Evolutionary conservation across 2,797 vertebrate species (phyloP), one percentile per base, ranked within the genome.

Genomic region (Neosalanx taihuensis): DNA sequence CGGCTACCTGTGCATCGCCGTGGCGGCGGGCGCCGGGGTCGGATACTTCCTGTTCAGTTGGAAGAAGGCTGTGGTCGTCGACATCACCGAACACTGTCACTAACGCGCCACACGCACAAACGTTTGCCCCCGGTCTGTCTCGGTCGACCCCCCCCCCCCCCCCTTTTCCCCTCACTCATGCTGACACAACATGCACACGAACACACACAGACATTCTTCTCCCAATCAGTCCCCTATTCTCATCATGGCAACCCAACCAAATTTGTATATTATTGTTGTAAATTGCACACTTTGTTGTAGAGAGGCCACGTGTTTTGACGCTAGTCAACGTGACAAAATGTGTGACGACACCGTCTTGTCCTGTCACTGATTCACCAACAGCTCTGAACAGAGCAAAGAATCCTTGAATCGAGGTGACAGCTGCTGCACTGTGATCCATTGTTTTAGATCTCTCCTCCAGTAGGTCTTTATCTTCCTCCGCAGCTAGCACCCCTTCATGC

Each of bases 21-120:
- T 97, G 82, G 96, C 97, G 0, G 85, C 90, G 0, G 97, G 97
- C 0, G 96, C 97, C 0, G 97, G 97, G 17, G 92, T 89, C 0
- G 97, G 97, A 10, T 99, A 99, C 87, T 99, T 99, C 87, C 88
- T 99, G 85, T 99, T 99, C 91, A 98, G 97, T 91, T 99, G 97
- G 97, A 94, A 94, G 71, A 99, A 98, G 80, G 97, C 97, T 0
- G 95, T 99, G 30, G 97, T 99, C 1, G 97, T 99, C 57, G 97
- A 99, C 85, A 99, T 99, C 85, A 99, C 97, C 0, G 97, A 99
- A 86, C 97, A 99, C 81, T 99, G 97, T 84, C 97, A 99, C 79
- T 99, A 89, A 85, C 18, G 0, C 0, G 6, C 31, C 26, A 30
- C 23, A 13, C 29, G 30, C 59, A 29, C 66, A 6, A 1, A n/a